Base-by-base conservation (phyloP, 1,140 invertebrate species). In the Caenorhabditis elegans region DNA sequence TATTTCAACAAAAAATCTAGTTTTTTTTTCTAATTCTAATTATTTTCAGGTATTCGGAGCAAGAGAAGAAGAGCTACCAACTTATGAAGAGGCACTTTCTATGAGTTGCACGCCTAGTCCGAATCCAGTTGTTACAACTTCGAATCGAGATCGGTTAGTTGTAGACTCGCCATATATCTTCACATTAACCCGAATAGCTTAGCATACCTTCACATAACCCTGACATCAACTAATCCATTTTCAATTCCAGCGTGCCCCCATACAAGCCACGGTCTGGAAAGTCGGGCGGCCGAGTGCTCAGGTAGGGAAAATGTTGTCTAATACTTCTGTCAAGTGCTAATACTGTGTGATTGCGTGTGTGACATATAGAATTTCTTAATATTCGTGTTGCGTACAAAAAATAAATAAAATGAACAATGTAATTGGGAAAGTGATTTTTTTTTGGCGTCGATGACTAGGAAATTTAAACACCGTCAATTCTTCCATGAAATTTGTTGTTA, bases 191-290 rank as follows among this genome's bases (percentile, higher is more conserved):
- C 34, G 1, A 17, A 60, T 39, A 70, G 60, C 34, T 70, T 70
- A 70, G 60, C 60, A 22, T 70, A 70, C 60, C 60, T 70, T 17
- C 34, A 39, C 60, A n/a, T 31, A 17, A 15, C 55, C 55, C 28
- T 39, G 4, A 2, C 5, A 22, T 31, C 4, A n/a, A 70, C 60
- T 70, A 70, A 70, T 70, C 60, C 31, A 39, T 70, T 36, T 28
- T 26, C 77, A 22, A 43, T 43, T 79, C 22, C 78, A 79, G 78
- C 26, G 78, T 70, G 34, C 78, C 78, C 15, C 48, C 78, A 4
- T 79, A 79, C 55, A 79, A 79, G 48, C 78, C 78, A 65, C 51
- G 51, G 26, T 36, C 34, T 78, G 26, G 51, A 48, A 79, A 79
- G 39, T 15, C 28, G 24, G 22, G 55, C 47, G 78, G 55, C 34